Evolutionary conservation across 1,140 invertebrate genomes (phyloP), one percentile per base, ranked within the genome.

Genomic region (Heterodera schachtii): DNA sequence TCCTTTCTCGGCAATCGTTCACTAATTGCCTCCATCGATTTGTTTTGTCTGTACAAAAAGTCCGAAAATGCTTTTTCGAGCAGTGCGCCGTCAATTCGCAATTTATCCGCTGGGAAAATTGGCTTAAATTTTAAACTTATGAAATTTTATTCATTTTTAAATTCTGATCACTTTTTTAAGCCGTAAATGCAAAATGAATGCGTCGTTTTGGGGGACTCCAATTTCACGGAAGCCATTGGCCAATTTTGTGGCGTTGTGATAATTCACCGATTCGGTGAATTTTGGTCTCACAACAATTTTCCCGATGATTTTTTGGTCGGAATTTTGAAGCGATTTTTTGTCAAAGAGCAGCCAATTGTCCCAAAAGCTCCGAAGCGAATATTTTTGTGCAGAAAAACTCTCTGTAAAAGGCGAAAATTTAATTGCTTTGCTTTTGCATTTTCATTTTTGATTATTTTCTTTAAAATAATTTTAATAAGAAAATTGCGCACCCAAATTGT

Each of bases 221-320:
- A 71, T 71, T 41, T 71, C 44, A 7, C 41, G 41, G 11, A 43
- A 43, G 69, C 69, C 69, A 19, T 46, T 6, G 69, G 31, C 0
- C 41, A 71, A 3, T 46, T 71, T 46, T n/a, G 44, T 71, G 13
- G 69, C 69, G 41, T 46, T 71, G 69, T 71, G 69, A 41, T 43
- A 46, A n/a, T 71, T 41, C 69, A 71, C 69, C 69, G 69, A 71
- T 19, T 71, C 69, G 69, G 19, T n/a, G 11, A 71, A 46, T 46
- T 71, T 71, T 0, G 69, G 69, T 41, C 69, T 9, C 69, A 71
- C 69, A 41, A 71, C 31, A 41, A 71, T 41, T 46, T 71, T 71
- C 4, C 69, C 69, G 31, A 71, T 19, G 11, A 71, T 41, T 46
- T 71, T 71, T 46, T 46, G 41, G 0, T 41, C 9, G 31, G 7